Conservation (phyloP, 64 coral and sea anemone species). For the Pachyseris speciosa region DNA sequence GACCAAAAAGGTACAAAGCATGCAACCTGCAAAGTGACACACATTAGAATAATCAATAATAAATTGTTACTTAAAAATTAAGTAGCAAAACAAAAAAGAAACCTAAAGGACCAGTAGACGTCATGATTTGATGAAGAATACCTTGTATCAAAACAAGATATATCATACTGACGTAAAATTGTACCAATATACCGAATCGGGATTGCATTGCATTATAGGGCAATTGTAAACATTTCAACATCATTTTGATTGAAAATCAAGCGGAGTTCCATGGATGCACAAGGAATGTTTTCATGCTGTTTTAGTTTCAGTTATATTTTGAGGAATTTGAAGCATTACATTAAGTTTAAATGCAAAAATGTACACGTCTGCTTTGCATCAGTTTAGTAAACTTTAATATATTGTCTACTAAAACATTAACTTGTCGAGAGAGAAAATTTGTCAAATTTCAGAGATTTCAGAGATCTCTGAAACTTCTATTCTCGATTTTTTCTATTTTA, state of each 20-base stretch:
- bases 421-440: not conserved
- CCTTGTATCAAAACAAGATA: not conserved
- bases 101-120: no score
- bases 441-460: not conserved
- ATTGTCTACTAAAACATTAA: no score
- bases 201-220: not conserved
- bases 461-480: not conserved
- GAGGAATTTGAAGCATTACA: not conserved
- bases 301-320: not conserved
- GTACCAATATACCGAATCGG: not conserved
- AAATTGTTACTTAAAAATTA: no score
- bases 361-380: no score
- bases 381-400: no score
- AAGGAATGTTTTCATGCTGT: not conserved
- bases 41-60: no score
- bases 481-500: not conserved
- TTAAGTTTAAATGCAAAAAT: no score
- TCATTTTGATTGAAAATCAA: not conserved
- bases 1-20: no score
- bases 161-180: not conserved
- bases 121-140: not conserved
- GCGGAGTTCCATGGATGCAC: not conserved
- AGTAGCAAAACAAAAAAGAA: no score
- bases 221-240: no score
- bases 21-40: no score